A percentile compares a stretch with the other conserved stretches of the same genome.
phyloP scores from a whole-genome alignment of 1,140 invertebrate genomes.

The Heliconius himera region DNA sequence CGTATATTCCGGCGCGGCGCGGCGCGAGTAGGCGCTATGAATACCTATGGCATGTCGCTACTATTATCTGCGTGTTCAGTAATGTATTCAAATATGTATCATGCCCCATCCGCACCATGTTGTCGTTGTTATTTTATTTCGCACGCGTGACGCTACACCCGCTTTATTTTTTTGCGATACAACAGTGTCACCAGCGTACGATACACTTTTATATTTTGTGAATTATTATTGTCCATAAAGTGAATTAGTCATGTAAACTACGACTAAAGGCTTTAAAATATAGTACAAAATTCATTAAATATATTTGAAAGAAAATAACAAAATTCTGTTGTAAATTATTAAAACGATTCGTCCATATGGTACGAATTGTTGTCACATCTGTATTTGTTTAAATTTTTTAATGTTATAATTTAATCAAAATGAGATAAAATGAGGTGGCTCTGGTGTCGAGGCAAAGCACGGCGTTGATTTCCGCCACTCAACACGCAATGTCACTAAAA shows the following conservation, averaged over 20 bases:
- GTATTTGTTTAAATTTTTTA: too few relatives aligned
- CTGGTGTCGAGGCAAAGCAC: too few relatives aligned
- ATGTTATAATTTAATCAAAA: too few relatives aligned
- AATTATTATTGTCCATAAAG: not conserved
- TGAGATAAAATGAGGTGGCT: too few relatives aligned
- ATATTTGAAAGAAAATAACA: too few relatives aligned
- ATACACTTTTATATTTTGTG: constrained; percentile 9
- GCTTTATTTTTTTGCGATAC: constrained; percentile 64
- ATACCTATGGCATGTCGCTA: constrained; percentile 70
- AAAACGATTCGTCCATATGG: too few relatives aligned
- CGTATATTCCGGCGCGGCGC: constrained; percentile 58
- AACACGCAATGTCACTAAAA: too few relatives aligned
- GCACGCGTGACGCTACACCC: constrained; percentile 66
- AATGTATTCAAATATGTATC: constrained; percentile 82
- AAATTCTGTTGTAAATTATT: too few relatives aligned
- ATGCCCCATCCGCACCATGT: constrained; percentile 73
- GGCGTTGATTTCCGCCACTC: too few relatives aligned
- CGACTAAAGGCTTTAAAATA: not conserved
- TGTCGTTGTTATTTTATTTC: constrained; percentile 78
- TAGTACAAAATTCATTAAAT: not conserved
- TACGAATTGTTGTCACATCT: too few relatives aligned
- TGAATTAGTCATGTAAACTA: not conserved
- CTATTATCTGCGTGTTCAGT: constrained; percentile 77
- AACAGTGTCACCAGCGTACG: constrained; percentile 16
- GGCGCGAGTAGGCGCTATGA: constrained; percentile 69